Base-by-base conservation (phyloP, 2,888 invertebrate species). In the Hoplodrina blanda region DNA sequence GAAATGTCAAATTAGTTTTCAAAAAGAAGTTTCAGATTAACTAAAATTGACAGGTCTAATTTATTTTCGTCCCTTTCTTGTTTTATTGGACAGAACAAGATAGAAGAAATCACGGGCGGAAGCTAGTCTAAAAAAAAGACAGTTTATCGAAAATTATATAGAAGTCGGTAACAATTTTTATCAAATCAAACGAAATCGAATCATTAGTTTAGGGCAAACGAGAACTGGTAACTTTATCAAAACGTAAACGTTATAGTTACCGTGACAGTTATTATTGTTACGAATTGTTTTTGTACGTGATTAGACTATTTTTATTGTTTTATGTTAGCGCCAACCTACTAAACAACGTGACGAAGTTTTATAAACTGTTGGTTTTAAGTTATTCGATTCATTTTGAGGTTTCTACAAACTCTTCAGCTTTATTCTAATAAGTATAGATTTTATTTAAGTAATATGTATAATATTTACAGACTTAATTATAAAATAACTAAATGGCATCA, bases 131-230 rank as follows among this genome's bases (percentile, higher is more conserved):
- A 7, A 37, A 62, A 62, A 19, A 54, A 46, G 44, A 44, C 10
- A 44, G 37, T 30, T 52, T 10, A 8, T 15, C 15, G 0, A 13
- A 61, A 33, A 44, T n/a, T 73, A 33, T 2, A 62, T 15, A 25
- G 46, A 53, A 50, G 25, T 19, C 49, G 25, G 25, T 25, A 25
- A 7, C 8, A 4, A 15, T 2, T 20, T 54, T 63, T 52, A 52
- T 59, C 17, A 54, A 61, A 66, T 52, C 15, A 60, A 66, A 69
- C n/a, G 15, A 63, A 80, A 78, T 81, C 15, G 64, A 73, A 80
- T 78, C 65, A 71, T 52, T 55, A 17, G 30, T 37, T 15, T 44
- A 61, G 37, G 63, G 64, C 76, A 80, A 63, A 15, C 10, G 71
- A 50, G 15, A 49, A 50, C 52, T 52, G 20, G 37, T 44, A 68